These are phyloP conservation scores for Melanerpes aurifrons DNA, from an alignment of 2,113 vertebrate species.

Conservation along the genomic window DNA sequence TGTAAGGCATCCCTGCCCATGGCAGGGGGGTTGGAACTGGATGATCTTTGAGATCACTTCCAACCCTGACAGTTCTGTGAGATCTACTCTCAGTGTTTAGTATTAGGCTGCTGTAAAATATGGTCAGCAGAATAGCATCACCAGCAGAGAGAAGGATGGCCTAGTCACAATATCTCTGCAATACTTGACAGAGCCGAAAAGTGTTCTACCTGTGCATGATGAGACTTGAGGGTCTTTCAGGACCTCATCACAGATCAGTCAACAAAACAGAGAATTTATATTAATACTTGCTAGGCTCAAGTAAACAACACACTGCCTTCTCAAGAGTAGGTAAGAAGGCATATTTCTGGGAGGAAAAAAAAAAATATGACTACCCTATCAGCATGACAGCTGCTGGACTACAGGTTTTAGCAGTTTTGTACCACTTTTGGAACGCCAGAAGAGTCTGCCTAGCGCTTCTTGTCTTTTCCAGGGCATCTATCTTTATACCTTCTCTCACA, in stretches of 20 bases:
- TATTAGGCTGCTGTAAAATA: neutral
- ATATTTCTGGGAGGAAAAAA: accelerated
- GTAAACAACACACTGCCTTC: neutral
- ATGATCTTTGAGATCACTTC: too few species aligned
- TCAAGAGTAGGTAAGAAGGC: neutral
- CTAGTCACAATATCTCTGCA: neutral
- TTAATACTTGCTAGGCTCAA: neutral
- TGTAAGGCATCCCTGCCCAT: too few species aligned
- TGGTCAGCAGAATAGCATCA: neutral
- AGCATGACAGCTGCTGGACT: neutral
- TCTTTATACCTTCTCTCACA: neutral
- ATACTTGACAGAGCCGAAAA: neutral
- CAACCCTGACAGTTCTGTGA: too few species aligned
- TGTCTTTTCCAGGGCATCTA: neutral
- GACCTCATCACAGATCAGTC: neutral
- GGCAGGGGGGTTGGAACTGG: too few species aligned
- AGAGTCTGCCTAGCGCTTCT: neutral
- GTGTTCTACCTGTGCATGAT: neutral
- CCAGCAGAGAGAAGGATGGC: neutral
- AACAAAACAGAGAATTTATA: neutral
- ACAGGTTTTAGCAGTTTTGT: neutral
- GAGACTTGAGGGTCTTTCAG: neutral
- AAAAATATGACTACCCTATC: neutral
- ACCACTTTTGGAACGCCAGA: neutral
- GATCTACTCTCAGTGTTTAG: neutral